A percentile compares a stretch with the other conserved stretches of the same genome.
Evolutionary conservation across 2,113 vertebrate genomes (phyloP).

Genomic region (Prunella himalayana): DNA sequence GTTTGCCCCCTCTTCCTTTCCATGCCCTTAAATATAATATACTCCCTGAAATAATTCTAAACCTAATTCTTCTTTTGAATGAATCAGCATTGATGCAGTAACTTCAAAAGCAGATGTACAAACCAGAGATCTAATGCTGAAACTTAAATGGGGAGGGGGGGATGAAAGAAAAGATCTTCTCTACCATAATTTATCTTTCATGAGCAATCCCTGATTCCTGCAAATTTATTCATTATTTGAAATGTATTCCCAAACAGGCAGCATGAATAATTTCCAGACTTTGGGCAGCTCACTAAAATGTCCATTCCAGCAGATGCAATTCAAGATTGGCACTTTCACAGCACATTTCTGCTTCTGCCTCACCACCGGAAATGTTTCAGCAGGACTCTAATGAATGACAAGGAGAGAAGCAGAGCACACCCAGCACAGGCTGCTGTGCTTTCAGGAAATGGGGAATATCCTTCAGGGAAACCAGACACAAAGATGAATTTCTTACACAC

Average conservation of each 20-base stretch:
- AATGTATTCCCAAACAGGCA: conserved; percentile 20
- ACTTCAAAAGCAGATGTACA: not conserved
- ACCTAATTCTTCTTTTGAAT: not conserved
- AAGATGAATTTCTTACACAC: not conserved
- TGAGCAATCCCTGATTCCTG: not conserved
- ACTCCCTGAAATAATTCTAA: not conserved
- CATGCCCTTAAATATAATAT: not conserved
- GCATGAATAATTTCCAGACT: conserved; percentile 23
- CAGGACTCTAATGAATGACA: not conserved
- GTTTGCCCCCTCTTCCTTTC: not conserved
- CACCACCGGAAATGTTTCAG: not conserved
- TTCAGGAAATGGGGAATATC: not conserved
- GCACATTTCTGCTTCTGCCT: not conserved
- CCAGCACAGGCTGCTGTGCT: not conserved
- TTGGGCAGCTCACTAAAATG: not conserved
- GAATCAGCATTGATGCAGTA: not conserved
- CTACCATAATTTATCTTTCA: conserved; percentile 15
- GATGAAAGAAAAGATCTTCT: not conserved
- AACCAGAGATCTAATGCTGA: not conserved
- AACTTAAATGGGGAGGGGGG: not conserved
- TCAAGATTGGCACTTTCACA: not conserved
- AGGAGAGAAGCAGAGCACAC: not conserved
- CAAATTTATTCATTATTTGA: conserved; percentile 19
- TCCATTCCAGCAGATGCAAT: not conserved
- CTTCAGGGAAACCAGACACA: not conserved